Evolutionary conservation across 2,888 invertebrate genomes (phyloP).

Genomic region (Harpagoxenus sublaevis): DNA sequence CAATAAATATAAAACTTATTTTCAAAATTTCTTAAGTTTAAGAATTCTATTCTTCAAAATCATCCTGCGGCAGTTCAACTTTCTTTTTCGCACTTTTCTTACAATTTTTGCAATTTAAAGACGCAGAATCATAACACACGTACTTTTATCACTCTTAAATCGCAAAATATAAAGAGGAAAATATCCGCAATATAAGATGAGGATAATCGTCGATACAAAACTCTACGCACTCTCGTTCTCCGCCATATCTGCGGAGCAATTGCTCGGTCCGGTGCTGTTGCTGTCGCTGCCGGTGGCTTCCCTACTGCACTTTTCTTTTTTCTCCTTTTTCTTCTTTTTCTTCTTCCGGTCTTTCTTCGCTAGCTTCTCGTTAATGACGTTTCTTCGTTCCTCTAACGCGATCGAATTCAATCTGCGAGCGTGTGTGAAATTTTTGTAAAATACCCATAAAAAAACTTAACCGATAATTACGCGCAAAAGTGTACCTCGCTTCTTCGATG

Average conservation of each 20-base stretch:
- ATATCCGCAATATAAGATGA: not conserved
- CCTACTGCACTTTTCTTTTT: constrained; percentile 84
- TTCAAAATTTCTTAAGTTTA: not conserved
- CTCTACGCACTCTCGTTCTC: constrained; percentile 80
- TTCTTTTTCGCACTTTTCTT: not conserved
- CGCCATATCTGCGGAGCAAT: constrained; percentile 82
- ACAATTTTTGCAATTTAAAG: not conserved
- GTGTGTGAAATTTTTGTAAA: not conserved
- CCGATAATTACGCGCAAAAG: not conserved
- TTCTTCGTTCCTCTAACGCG: constrained; percentile 90
- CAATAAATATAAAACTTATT: not conserved
- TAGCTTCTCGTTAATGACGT: constrained; percentile 91
- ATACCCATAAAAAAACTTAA: not conserved
- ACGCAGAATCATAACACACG: not conserved
- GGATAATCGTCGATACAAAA: not conserved
- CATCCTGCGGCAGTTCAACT: not conserved
- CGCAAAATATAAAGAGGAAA: not conserved
- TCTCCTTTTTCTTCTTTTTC: constrained; percentile 90
- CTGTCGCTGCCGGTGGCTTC: constrained; percentile 77
- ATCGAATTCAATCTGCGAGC: constrained; percentile 88
- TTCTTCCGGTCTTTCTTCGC: constrained; percentile 91
- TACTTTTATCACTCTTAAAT: not conserved
- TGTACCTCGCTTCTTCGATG: constrained; percentile 92
- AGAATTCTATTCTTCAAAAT: not conserved
- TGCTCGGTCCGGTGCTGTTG: constrained; percentile 78